Conservation (phyloP, 2,113 vertebrate genomes). For the Desmodus rotundus region DNA sequence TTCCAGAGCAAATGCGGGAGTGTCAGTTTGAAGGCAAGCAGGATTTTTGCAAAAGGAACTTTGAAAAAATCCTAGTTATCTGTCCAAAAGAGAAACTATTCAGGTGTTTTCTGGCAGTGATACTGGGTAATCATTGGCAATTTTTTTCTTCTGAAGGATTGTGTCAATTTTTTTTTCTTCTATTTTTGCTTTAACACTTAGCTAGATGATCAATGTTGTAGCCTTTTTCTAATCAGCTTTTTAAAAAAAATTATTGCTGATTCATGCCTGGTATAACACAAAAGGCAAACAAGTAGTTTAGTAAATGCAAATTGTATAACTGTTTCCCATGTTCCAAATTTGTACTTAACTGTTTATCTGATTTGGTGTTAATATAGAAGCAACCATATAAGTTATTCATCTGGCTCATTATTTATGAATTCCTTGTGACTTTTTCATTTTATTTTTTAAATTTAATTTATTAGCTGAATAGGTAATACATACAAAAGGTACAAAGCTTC, state of each 20-base stretch:
- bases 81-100: neutral
- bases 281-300: neutral
- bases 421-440: neutral
- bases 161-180: neutral
- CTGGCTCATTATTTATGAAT: neutral
- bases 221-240: neutral
- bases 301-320: neutral
- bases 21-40: neutral
- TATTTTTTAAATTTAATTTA: neutral
- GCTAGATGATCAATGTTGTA: neutral
- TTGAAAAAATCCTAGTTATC: neutral
- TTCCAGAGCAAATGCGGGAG: neutral
- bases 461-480: neutral
- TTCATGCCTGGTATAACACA: neutral
- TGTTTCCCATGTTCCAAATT: neutral
- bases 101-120: neutral
- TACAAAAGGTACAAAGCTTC: neutral
- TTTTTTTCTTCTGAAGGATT: neutral
- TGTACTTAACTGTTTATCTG: neutral
- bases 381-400: neutral
- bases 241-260: neutral
- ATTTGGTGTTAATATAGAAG: neutral
- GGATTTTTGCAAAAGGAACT: neutral
- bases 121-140: neutral
- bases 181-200: neutral